phyloP scores from a whole-genome alignment of 2,888 invertebrate species.

The Synanthedon andrenaeformis region DNA sequence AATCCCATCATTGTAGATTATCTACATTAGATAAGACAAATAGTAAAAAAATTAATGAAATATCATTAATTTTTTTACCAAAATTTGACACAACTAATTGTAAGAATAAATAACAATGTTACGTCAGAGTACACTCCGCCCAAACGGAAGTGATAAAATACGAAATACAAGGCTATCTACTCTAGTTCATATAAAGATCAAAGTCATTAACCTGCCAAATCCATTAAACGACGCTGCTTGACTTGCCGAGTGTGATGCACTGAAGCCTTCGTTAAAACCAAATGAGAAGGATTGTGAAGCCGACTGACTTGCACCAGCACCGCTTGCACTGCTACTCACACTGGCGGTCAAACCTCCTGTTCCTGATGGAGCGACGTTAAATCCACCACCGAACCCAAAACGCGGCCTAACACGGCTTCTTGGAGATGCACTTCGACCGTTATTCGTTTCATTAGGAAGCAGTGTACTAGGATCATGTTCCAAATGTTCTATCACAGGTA shows the following conservation, averaged over 20 bases:
- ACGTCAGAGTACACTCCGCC: too few relatives aligned
- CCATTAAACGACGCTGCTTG: slow-evolving; percentile 60
- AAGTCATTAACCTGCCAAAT: slow-evolving; percentile 41
- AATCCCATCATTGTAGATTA: too few relatives aligned
- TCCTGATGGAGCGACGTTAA: slow-evolving; percentile 49
- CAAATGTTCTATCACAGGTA: slow-evolving; percentile 61
- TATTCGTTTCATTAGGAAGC: slow-evolving; percentile 35
- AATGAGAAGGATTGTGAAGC: slow-evolving; percentile 62
- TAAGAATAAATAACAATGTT: too few relatives aligned
- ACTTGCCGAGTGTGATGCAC: slow-evolving; percentile 62
- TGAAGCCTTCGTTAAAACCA: slow-evolving; percentile 62
- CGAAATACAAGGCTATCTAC: too few relatives aligned
- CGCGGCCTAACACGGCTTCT: slow-evolving; percentile 37
- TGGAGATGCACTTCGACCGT: slow-evolving; percentile 10
- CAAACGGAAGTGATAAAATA: too few relatives aligned
- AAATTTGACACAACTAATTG: too few relatives aligned
- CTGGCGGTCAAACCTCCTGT: slow-evolving; percentile 55
- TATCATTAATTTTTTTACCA: too few relatives aligned
- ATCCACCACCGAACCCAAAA: slow-evolving; percentile 49
- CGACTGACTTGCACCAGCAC: slow-evolving; percentile 51
- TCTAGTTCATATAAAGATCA: too few relatives aligned
- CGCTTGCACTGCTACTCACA: slow-evolving; percentile 53
- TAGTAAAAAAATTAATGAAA: too few relatives aligned
- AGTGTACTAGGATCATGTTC: slow-evolving; percentile 63
- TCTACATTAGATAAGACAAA: too few relatives aligned